Evolutionary conservation across 2,888 invertebrate genomes (phyloP).

Genomic region (Cheilosia vulpina): DNA sequence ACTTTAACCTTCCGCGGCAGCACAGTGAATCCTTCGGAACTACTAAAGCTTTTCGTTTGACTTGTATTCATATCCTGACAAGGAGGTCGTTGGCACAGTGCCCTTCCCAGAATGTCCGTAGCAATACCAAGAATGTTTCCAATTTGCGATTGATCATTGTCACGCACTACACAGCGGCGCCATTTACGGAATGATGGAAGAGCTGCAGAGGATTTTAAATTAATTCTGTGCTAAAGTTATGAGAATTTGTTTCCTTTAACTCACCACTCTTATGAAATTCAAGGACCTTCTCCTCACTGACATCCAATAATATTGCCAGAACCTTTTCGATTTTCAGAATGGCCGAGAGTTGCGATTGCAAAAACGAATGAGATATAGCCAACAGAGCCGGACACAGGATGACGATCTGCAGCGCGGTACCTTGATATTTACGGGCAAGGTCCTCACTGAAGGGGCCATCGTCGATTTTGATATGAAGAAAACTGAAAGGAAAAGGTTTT

Average conservation of each 20-base stretch:
- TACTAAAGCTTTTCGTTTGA: slow-evolving; percentile 81
- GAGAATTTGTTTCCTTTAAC: background rate
- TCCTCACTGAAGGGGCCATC: slow-evolving; percentile 85
- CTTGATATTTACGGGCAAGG: slow-evolving; percentile 85
- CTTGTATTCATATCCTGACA: slow-evolving; percentile 86
- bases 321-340: slow-evolving; percentile 87
- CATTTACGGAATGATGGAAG: slow-evolving; percentile 90
- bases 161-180: slow-evolving; percentile 91
- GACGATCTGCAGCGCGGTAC: slow-evolving; percentile 90
- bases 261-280: slow-evolving; percentile 88
- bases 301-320: slow-evolving; percentile 91
- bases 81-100: slow-evolving; percentile 85
- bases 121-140: slow-evolving; percentile 93
- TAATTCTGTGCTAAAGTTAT: too few relatives aligned
- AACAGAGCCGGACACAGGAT: slow-evolving; percentile 91
- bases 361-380: slow-evolving; percentile 83
- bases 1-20: slow-evolving; percentile 83
- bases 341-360: slow-evolving; percentile 81
- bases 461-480: slow-evolving; percentile 90
- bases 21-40: slow-evolving; percentile 83
- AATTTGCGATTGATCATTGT: slow-evolving; percentile 93
- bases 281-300: slow-evolving; percentile 89
- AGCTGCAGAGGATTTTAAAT: slow-evolving; percentile 81
- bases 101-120: slow-evolving; percentile 89
- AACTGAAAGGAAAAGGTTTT: slow-evolving; percentile 84